phyloP scores from a whole-genome alignment of 1,140 invertebrate genomes.

The Diorhabda elongata region DNA sequence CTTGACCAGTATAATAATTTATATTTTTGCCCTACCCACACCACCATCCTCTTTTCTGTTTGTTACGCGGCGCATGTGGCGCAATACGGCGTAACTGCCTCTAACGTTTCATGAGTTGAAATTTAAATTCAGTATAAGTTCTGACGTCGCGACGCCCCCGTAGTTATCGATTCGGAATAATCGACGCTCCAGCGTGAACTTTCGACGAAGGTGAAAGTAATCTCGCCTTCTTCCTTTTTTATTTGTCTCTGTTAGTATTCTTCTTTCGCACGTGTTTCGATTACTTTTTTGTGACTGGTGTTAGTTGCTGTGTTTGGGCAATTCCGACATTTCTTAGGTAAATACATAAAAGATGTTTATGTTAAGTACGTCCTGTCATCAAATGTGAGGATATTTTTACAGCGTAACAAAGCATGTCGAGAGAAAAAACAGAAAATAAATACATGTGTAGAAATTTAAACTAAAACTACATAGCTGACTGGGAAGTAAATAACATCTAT shows the following conservation, averaged over 20 bases:
- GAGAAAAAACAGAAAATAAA: too few relatives aligned
- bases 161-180: not conserved
- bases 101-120: not conserved
- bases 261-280: constrained; percentile 1
- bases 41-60: too few relatives aligned
- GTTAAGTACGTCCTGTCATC: too few relatives aligned
- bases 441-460: too few relatives aligned
- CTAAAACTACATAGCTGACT: too few relatives aligned
- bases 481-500: too few relatives aligned
- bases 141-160: not conserved
- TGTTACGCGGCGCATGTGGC: not conserved
- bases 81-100: not conserved
- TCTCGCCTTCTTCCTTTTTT: not conserved
- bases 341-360: not conserved
- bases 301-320: not conserved
- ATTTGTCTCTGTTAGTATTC: not conserved
- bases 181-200: not conserved
- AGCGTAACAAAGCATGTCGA: too few relatives aligned
- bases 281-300: not conserved
- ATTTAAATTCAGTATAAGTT: constrained; percentile 1
- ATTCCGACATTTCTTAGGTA: not conserved
- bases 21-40: too few relatives aligned
- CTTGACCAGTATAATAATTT: too few relatives aligned
- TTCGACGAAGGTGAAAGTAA: not conserved
- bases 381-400: too few relatives aligned